Evolutionary conservation across 2,888 invertebrate species (phyloP).

Genomic region (Oxytorus armatus): DNA sequence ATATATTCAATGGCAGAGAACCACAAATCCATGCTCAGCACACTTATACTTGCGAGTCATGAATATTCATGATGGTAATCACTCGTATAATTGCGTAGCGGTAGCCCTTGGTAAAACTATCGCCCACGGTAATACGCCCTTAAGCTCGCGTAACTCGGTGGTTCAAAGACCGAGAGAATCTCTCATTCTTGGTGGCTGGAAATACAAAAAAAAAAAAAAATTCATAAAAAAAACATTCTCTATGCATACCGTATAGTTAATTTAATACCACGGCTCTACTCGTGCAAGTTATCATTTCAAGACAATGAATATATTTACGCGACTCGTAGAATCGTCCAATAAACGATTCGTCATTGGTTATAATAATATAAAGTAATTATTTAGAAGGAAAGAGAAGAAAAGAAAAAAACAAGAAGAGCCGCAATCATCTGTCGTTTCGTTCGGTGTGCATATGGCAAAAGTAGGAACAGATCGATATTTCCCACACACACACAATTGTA

Average conservation of each 20-base stretch:
- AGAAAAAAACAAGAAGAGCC: too few relatives aligned
- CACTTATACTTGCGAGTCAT: conserved; percentile 61
- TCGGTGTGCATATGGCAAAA: too few relatives aligned
- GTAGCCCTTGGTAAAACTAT: conserved; percentile 68
- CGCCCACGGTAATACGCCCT: conserved; percentile 64
- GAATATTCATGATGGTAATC: conserved; percentile 80
- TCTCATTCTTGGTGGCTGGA: conserved; percentile 16
- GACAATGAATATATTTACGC: conserved; percentile 34
- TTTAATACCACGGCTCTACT: conserved; percentile 38
- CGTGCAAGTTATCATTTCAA: conserved; percentile 49
- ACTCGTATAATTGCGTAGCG: conserved; percentile 77
- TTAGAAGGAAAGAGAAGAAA: neutral
- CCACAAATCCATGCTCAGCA: conserved; percentile 39
- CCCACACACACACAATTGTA: too few relatives aligned
- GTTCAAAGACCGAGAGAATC: conserved; percentile 39
- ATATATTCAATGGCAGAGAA: conserved; percentile 27
- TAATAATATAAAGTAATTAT: conserved; percentile 23
- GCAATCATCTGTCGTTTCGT: too few relatives aligned
- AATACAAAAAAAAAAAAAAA: neutral
- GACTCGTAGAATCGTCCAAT: conserved; percentile 52
- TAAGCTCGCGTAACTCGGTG: conserved; percentile 75
- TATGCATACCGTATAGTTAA: conserved; percentile 40
- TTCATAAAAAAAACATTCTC: conserved; percentile 5
- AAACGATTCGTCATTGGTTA: conserved; percentile 56
- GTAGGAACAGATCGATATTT: too few relatives aligned